Evolutionary conservation across 64 coral and sea anemone genomes (phyloP).

Genomic region (Exaiptasia diaphana): DNA sequence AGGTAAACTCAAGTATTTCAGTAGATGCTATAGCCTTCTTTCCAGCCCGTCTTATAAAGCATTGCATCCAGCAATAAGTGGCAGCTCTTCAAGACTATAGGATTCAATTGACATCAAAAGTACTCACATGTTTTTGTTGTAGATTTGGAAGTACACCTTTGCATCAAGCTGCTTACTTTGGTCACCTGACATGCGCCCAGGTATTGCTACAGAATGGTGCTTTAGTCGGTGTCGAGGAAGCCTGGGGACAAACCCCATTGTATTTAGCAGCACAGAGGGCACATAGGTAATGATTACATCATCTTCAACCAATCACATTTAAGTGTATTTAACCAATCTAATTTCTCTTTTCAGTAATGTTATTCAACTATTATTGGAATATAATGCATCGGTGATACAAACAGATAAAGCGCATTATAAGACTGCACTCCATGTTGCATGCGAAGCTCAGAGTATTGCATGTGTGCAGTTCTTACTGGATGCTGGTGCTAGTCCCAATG

Average conservation of each 20-base stretch:
- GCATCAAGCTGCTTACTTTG: slow-evolving; percentile 96
- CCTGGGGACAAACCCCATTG: slow-evolving; percentile 91
- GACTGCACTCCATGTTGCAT: slow-evolving; percentile 83
- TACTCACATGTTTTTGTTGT: too few species aligned
- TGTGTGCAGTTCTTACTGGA: slow-evolving; percentile 81
- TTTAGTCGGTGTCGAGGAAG: slow-evolving; percentile 89
- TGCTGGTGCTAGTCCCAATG: slow-evolving; percentile 77
- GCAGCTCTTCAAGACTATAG: too few species aligned
- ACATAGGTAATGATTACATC: slow-evolving; percentile 54
- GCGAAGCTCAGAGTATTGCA: slow-evolving; percentile 64
- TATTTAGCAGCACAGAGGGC: slow-evolving; percentile 88
- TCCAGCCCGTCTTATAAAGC: too few species aligned
- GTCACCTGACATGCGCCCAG: slow-evolving; percentile 74
- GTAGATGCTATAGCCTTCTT: too few species aligned
- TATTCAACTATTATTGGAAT: slow-evolving; percentile 62
- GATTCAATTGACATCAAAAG: too few species aligned
- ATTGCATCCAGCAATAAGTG: too few species aligned
- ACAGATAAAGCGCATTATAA: slow-evolving; percentile 82
- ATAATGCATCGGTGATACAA: slow-evolving; percentile 70
- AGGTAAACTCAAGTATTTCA: too few species aligned
- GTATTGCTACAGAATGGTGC: slow-evolving; percentile 70
- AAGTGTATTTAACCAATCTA: neutral
- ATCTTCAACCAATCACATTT: neutral
- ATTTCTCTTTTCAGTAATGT: slow-evolving; percentile 62
- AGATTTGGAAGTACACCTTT: slow-evolving; percentile 98